Percentiles rank a stretch among this genome's conserved stretches.
Conservation (phyloP, 2,113 vertebrate genomes). For the Eira barbara region DNA sequence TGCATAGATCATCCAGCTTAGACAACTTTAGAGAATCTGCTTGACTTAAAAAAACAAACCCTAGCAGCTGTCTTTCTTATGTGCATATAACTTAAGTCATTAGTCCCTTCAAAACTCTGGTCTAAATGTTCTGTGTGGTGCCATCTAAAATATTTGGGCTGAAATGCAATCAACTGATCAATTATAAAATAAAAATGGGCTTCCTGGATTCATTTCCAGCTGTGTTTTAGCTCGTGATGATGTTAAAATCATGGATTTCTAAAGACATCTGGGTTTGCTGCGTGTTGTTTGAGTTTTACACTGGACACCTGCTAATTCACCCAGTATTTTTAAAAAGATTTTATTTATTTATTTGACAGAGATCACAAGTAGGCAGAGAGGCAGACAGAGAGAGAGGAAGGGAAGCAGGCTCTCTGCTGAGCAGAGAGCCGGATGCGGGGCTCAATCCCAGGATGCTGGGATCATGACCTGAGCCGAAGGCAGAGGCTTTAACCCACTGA, state of each 20-base stretch:
- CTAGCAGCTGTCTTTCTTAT: background rate
- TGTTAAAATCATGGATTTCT: conserved; percentile 43
- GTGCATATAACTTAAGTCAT: background rate
- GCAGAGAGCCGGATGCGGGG: too few species aligned
- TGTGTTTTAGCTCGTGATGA: background rate
- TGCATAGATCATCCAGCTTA: background rate
- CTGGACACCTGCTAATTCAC: background rate
- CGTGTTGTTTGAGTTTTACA: conserved; percentile 17
- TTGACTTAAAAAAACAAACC: background rate
- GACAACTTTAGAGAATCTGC: background rate
- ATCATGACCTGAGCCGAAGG: too few species aligned
- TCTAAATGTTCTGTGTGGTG: background rate
- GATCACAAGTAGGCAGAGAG: too few species aligned
- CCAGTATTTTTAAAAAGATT: background rate
- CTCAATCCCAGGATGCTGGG: too few species aligned
- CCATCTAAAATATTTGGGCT: background rate
- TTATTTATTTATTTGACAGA: too few species aligned
- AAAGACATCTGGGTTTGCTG: conserved; percentile 40
- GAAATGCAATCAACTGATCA: conserved; percentile 20
- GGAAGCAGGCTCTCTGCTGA: too few species aligned
- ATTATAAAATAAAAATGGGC: conserved; percentile 50
- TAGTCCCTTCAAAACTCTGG: background rate
- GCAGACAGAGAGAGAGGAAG: too few species aligned
- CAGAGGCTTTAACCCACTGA: too few species aligned
- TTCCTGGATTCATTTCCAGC: conserved; percentile 2